Percentiles rank a stretch among this genome's conserved stretches.
Evolutionary conservation across 2,888 invertebrate genomes (phyloP).

Genomic region (Oscheius sp.): DNA sequence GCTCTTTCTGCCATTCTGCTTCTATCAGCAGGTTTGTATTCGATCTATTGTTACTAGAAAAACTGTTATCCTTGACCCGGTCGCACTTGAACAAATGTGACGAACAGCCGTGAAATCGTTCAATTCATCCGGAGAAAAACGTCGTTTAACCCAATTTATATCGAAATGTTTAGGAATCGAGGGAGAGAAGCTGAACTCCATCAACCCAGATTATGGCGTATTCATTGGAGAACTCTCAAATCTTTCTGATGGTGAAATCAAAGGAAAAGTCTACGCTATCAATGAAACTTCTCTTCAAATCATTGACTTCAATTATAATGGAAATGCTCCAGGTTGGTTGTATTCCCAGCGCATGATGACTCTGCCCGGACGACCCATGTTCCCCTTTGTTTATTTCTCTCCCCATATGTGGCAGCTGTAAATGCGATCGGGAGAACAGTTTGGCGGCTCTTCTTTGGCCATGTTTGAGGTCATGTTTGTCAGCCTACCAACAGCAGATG

Average conservation of each 20-base stretch:
- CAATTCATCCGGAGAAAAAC: constrained; percentile 13
- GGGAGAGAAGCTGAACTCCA: constrained; percentile 47
- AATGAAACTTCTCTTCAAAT: constrained; percentile 72
- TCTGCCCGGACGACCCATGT: background rate
- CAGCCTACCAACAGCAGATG: constrained; percentile 26
- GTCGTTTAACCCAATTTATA: background rate
- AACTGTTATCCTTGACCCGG: constrained; percentile 32
- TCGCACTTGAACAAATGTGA: constrained; percentile 28
- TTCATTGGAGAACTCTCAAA: constrained; percentile 63
- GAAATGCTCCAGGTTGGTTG: constrained; percentile 61
- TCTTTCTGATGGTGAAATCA: constrained; percentile 44
- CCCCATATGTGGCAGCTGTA: constrained; percentile 26
- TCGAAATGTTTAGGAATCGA: constrained; percentile 5
- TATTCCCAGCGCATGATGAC: background rate
- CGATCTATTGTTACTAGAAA: background rate
- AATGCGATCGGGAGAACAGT: constrained; percentile 30
- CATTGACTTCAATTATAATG: constrained; percentile 71
- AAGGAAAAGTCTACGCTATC: constrained; percentile 66
- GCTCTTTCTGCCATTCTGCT: constrained; percentile 4
- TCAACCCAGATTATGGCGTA: constrained; percentile 63
- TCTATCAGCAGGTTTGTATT: constrained; percentile 17
- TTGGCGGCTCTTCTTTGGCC: constrained; percentile 30
- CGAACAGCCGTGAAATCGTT: constrained; percentile 9
- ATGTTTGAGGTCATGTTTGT: constrained; percentile 33
- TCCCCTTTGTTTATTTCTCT: constrained; percentile 3